phyloP scores from a whole-genome alignment of 2,888 invertebrate genomes.

The Machimus rusticus region DNA sequence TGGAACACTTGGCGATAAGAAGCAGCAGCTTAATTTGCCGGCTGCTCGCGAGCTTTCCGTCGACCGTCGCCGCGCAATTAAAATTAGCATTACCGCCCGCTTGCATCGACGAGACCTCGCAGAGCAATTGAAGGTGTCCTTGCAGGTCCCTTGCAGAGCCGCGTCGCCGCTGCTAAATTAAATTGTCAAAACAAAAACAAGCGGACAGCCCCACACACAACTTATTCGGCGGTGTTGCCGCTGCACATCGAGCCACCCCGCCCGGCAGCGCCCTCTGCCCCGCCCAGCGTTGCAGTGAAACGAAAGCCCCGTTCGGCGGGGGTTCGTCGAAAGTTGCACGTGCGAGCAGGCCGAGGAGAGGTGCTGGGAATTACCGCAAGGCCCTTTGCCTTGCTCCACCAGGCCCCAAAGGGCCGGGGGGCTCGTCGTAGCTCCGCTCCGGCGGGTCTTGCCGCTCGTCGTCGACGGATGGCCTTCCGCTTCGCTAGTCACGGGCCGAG shows the following conservation, averaged over 20 bases:
- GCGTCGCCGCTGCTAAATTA: background rate
- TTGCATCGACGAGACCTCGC: background rate
- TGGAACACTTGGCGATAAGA: background rate
- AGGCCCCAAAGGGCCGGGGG: background rate
- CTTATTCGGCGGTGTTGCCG: background rate
- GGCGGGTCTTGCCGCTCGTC: background rate
- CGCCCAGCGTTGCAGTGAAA: background rate
- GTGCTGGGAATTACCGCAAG: constrained; percentile 7
- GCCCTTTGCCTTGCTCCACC: background rate
- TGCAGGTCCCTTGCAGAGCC: background rate
- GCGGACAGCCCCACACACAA: background rate
- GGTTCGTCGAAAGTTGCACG: background rate
- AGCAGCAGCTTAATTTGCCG: background rate
- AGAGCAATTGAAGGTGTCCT: constrained; percentile 1
- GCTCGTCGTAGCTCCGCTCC: background rate
- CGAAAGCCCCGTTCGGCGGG: background rate
- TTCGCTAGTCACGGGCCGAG: background rate
- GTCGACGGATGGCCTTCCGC: background rate
- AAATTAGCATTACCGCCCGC: background rate
- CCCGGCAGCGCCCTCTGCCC: background rate
- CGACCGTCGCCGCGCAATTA: background rate
- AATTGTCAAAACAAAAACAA: background rate
- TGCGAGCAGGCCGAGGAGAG: background rate
- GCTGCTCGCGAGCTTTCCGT: background rate
- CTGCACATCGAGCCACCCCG: background rate